A percentile compares a stretch with the other conserved stretches of the same genome.
phyloP scores from a whole-genome alignment of 2,888 invertebrate genomes.

The Gisinianus flammeolus region DNA sequence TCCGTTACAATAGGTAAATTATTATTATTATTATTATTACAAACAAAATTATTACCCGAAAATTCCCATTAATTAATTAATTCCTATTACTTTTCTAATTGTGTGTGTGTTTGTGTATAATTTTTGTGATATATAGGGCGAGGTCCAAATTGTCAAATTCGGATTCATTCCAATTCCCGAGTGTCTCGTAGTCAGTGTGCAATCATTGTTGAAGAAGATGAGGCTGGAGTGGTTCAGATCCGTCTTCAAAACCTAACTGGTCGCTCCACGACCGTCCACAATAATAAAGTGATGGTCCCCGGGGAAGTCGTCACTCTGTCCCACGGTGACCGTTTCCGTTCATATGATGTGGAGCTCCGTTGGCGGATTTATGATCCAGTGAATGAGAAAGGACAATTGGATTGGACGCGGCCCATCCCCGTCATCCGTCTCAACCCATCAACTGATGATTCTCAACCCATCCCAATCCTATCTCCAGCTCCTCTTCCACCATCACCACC shows the following conservation, averaged over 20 bases:
- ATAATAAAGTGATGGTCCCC: neutral
- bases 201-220: neutral
- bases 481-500: neutral
- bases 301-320: neutral
- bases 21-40: neutral
- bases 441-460: neutral
- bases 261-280: conserved; percentile 13
- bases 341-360: conserved; percentile 26
- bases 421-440: neutral
- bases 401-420: conserved; percentile 13
- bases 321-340: conserved; percentile 29
- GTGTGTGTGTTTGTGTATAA: neutral
- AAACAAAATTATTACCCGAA: neutral
- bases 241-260: conserved; percentile 1
- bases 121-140: conserved; percentile 10
- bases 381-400: conserved; percentile 19
- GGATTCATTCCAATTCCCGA: conserved; percentile 13
- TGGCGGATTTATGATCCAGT: conserved; percentile 27
- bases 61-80: too few species aligned
- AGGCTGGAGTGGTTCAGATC: conserved; percentile 9
- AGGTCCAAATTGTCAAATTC: conserved; percentile 14
- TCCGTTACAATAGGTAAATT: conserved; percentile 1
- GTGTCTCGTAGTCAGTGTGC: conserved; percentile 24
- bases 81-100: too few species aligned
- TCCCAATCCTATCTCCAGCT: neutral